Evolutionary conservation across 2,888 invertebrate genomes (phyloP), one percentile per base, ranked within the genome.

Genomic region (Calameuta filiformis): DNA sequence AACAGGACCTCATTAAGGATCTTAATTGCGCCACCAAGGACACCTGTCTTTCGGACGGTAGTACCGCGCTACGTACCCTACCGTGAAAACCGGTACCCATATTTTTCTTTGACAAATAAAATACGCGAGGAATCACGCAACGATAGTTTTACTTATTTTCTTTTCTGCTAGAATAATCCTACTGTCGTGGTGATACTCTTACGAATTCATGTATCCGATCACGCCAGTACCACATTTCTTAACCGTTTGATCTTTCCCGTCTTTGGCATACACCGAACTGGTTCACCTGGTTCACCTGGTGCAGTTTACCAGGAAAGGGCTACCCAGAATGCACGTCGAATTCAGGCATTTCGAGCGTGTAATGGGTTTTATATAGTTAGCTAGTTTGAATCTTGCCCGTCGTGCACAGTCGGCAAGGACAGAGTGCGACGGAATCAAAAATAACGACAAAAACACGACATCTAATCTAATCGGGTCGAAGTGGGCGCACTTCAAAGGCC

Each of bases 1-100:
- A 79, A 79, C 23, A 56, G 56, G 77, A 75, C 76, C 69, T 79
- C 73, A 68, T 31, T 73, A 73, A 75, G 69, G 75, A 78, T 76
- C 37, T 56, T 69, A 76, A 76, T 75, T 4, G 69, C 75, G 31
- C n/a, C 33, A 35, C n/a, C 31, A 69, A 69, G 68, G 30, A 75
- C 73, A 37, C 31, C 76, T 78, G 76, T 75, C 40, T 78, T 79
- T 78, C 78, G 77, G 79, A 76, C 40, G 71, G 37, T 71, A 35
- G 30, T 78, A 73, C 77, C 69, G 37, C 71, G 77, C 75, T 68
- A 73, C 31, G 73, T 56, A 23, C 56, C 56, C 23, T 23, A 56
- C 56, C 23, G 9, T 9, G 23, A 23, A 56, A 56, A 2, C 23
- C 15, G 23, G 23, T 56, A 56, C 23, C 56, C 56, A 56, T 56